Evolutionary conservation across 2,888 invertebrate species (phyloP).

Genomic region (Eupithecia subumbrata): DNA sequence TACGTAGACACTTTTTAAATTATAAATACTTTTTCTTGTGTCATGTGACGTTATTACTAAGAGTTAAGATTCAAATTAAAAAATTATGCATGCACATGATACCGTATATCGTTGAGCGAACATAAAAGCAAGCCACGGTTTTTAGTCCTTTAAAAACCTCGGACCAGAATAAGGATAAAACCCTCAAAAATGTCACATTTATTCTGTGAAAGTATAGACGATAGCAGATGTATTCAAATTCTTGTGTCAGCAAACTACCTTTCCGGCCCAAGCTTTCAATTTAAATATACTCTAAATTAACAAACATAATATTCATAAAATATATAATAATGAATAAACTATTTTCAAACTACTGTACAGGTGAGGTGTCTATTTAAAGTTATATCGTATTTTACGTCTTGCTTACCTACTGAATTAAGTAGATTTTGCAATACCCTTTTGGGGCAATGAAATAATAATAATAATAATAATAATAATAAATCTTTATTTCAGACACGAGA

Average conservation of each 20-base stretch:
- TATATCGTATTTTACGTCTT: no score
- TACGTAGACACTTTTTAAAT: constrained; percentile 8
- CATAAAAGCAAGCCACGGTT: constrained; percentile 34
- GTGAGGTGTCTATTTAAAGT: no score
- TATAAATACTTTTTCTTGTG: constrained; percentile 22
- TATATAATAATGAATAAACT: no score
- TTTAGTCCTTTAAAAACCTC: constrained; percentile 34
- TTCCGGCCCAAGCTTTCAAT: not conserved
- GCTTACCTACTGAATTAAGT: not conserved
- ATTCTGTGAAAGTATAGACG: not conserved
- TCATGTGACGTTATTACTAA: constrained; percentile 11
- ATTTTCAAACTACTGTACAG: no score
- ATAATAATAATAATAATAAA: no score
- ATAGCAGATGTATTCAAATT: not conserved
- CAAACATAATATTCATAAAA: not conserved
- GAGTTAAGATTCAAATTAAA: constrained; percentile 34
- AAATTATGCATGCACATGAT: constrained; percentile 37
- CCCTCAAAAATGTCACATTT: not conserved
- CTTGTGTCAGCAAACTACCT: not conserved
- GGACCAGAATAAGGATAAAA: constrained; percentile 31
- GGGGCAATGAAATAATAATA: not conserved
- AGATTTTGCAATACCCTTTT: not conserved
- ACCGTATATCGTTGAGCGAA: constrained; percentile 32
- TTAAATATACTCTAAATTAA: not conserved
- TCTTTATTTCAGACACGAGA: no score